Evolutionary conservation across 2,888 invertebrate genomes (phyloP).

Genomic region (Pediacus dermestoides): DNA sequence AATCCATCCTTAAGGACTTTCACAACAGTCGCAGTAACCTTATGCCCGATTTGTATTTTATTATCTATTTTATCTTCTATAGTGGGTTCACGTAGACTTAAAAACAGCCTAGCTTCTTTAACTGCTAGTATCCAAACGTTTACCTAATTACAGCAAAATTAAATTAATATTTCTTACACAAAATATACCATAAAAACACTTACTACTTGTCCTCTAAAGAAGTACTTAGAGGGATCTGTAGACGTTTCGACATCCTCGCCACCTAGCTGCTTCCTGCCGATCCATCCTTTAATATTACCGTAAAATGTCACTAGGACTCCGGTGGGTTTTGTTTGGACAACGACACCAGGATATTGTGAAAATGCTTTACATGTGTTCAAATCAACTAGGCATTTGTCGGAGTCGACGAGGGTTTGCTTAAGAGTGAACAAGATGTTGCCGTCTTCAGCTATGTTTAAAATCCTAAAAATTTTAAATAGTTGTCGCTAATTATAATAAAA

Average conservation of each 20-base stretch:
- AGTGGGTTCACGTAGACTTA: conserved; percentile 43
- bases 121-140: conserved; percentile 52
- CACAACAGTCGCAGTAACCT: conserved; percentile 46
- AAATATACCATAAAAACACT: conserved; percentile 10
- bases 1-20: conserved; percentile 41
- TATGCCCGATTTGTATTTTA: conserved; percentile 46
- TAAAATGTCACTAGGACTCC: conserved; percentile 60
- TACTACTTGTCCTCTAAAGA: conserved; percentile 61
- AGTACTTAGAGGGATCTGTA: conserved; percentile 49
- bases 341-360: conserved; percentile 55
- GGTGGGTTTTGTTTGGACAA: conserved; percentile 51
- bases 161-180: neutral
- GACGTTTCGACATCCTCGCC: conserved; percentile 24
- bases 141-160: conserved; percentile 45
- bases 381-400: conserved; percentile 53
- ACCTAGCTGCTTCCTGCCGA: conserved; percentile 37
- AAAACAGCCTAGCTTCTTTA: conserved; percentile 48
- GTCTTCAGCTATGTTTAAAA: conserved; percentile 53
- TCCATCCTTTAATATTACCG: conserved; percentile 55
- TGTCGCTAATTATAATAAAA: conserved; percentile 6
- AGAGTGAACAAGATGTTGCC: conserved; percentile 58
- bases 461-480: conserved; percentile 40
- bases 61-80: conserved; percentile 30
- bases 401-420: conserved; percentile 61
- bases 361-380: conserved; percentile 54